Base-by-base conservation (phyloP, 2,113 vertebrate species). In the Menura novaehollandiae region DNA sequence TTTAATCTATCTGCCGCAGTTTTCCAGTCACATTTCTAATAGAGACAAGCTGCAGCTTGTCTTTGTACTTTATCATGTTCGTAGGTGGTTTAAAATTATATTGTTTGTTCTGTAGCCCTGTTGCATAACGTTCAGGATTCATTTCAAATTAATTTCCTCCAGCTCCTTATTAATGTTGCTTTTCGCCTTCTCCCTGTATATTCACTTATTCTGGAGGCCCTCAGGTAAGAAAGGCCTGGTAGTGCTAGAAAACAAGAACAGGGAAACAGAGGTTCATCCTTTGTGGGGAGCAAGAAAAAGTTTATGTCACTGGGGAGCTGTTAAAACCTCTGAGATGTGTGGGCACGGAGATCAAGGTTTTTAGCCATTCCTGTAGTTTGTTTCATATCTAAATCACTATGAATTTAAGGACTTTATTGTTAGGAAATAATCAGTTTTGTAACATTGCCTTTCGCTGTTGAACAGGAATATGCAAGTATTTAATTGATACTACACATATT, bases 331-430 rank as follows among this genome's bases (percentile, higher is more conserved):
- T 53, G 15, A 77, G 20, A 41, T 13, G 9, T 4, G 11, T 3
- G 19, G 15, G 11, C 26, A 18, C 9, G 7, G 37, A 35, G 20
- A 58, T 4, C 41, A 41, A 5, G 8, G 0, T 1, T n/a, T 85
- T 83, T 89, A 86, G 24, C 15, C 15, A 7, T 37, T 80, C 23
- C 64, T 62, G 6, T 83, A 37, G 15, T 88, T 89, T 47, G 30
- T 92, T 89, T 72, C 24, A 9, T 46, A 55, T 43, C 26, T 53
- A 46, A 89, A 35, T 74, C 9, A 23, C 11, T 35, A 22, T 60
- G 52, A 13, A 52, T 55, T 62, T 75, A 60, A 78, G 56, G 8
- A 41, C 9, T 27, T 55, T 33, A 43, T 33, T 8, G 6, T 63
- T 80, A 60, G 67, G 16, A 75, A 63, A n/a, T 15, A 55, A 3